Percentiles rank a stretch among this genome's conserved stretches.
Conservation (phyloP, 2,113 vertebrate genomes). For the Syrmaticus mikado region DNA sequence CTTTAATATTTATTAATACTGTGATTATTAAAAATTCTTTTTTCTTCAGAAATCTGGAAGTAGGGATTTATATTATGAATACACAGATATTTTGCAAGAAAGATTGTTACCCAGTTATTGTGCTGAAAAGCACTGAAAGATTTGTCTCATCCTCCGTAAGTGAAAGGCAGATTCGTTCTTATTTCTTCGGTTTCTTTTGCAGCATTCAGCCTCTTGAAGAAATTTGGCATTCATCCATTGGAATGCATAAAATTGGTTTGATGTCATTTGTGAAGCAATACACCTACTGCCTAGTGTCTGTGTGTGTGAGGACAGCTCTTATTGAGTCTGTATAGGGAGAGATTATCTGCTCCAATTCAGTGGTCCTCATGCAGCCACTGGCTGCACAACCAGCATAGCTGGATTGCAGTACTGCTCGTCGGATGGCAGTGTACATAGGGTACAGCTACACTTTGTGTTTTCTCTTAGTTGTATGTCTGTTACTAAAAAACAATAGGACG, state of each 20-base stretch:
- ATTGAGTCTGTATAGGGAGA: neutral
- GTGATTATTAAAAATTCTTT: neutral
- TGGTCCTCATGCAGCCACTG: neutral
- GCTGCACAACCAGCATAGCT: neutral
- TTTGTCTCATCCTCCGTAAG: neutral
- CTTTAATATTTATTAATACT: neutral
- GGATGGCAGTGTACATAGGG: neutral
- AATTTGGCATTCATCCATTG: rapidly evolving
- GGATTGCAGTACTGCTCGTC: neutral
- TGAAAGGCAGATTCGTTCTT: neutral
- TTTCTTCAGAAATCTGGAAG: neutral
- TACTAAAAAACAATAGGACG: neutral
- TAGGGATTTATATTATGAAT: neutral
- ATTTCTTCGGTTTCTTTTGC: neutral
- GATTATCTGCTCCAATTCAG: neutral
- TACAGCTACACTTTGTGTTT: neutral
- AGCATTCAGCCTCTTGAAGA: neutral
- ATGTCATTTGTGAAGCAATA: neutral
- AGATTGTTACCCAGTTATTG: neutral
- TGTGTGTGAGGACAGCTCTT: neutral
- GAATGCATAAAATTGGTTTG: neutral
- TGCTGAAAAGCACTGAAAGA: neutral
- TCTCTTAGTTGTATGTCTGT: neutral
- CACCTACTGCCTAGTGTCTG: neutral
- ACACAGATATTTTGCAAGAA: neutral